Evolutionary conservation across 2,888 invertebrate species (phyloP).

Genomic region (Pyrgus malvae): DNA sequence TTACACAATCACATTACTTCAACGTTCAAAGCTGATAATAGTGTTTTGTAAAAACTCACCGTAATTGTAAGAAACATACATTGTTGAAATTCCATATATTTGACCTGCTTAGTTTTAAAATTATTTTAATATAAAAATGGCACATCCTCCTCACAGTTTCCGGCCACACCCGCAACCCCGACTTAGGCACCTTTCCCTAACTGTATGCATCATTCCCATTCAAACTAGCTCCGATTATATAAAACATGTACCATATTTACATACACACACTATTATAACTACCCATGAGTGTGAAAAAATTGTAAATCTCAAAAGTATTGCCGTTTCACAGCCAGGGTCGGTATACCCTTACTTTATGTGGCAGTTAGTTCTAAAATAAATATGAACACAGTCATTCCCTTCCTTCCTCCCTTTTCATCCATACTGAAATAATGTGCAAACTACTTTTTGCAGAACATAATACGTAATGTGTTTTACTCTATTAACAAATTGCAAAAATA

Average conservation of each 20-base stretch:
- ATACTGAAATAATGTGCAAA: background rate
- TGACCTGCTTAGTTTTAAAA: background rate
- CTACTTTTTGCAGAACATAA: background rate
- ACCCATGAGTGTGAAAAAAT: conserved; percentile 7
- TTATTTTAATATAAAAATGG: background rate
- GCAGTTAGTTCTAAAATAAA: conserved; percentile 14
- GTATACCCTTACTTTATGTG: conserved; percentile 3
- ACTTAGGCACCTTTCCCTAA: background rate
- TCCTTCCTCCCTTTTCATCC: background rate
- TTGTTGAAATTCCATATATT: background rate
- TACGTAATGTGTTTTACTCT: too few species aligned
- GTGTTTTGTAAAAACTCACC: too few species aligned
- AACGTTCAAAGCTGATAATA: too few species aligned
- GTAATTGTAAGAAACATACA: background rate
- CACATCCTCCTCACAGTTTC: background rate
- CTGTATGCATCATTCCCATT: background rate
- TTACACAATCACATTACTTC: background rate
- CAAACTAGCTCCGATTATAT: background rate
- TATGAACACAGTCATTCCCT: conserved; percentile 18
- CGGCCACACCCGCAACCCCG: background rate
- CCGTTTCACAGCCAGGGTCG: conserved; percentile 24
- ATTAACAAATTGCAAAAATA: too few species aligned
- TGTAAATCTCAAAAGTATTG: conserved; percentile 19
- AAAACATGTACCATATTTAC: conserved; percentile 11
- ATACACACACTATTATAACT: background rate